Conservation (phyloP, 2,113 vertebrate genomes). For the Rattus rattus region DNA sequence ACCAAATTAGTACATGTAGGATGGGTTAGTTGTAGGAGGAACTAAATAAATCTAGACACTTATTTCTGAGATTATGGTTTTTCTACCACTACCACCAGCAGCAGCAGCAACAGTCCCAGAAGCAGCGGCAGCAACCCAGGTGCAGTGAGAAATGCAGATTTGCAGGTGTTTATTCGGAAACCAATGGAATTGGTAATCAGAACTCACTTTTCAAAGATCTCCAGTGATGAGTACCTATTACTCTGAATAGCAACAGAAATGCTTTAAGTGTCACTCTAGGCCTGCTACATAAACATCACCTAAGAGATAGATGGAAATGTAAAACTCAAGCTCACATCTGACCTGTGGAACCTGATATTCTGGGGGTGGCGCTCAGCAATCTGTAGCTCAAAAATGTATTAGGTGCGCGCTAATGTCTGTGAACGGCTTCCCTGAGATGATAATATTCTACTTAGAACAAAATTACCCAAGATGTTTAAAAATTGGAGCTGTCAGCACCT, state of each 20-base stretch:
- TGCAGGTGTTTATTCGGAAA: neutral
- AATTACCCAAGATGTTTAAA: neutral
- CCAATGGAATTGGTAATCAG: neutral
- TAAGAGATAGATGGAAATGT: neutral
- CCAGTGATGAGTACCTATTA: neutral
- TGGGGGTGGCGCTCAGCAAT: neutral
- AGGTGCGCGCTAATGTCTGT: neutral
- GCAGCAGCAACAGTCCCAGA: neutral
- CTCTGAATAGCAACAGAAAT: neutral
- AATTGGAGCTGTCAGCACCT: neutral
- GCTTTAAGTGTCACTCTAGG: neutral
- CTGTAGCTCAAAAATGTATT: neutral
- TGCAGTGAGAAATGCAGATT: neutral
- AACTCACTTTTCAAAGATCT: neutral
- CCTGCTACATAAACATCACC: neutral
- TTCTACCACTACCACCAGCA: neutral
- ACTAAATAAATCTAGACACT: neutral
- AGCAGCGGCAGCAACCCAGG: neutral
- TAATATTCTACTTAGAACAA: neutral
- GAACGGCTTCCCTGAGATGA: neutral
- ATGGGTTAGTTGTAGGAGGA: neutral
- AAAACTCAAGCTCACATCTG: neutral
- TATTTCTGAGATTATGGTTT: neutral
- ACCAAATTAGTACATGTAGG: neutral
- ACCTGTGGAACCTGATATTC: neutral